A percentile compares a stretch with the other conserved stretches of the same genome.
phyloP scores from a whole-genome alignment of 2,113 vertebrate species.

The Cinclus cinclus region DNA sequence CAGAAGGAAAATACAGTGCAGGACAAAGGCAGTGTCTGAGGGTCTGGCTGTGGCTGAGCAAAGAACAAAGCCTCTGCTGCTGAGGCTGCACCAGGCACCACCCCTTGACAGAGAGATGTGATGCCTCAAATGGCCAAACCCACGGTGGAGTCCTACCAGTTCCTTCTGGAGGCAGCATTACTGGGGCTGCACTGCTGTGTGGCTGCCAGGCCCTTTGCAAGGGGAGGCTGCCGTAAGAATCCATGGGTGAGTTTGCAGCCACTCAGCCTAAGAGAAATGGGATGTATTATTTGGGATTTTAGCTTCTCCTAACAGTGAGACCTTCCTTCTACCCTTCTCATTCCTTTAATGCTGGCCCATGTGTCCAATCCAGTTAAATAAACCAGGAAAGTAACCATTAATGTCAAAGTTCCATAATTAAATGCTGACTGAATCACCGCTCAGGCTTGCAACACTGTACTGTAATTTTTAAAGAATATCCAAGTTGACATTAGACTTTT shows the following conservation, averaged over 20 bases:
- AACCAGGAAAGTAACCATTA: constrained; percentile 44
- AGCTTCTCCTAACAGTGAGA: background rate
- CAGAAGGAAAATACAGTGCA: background rate
- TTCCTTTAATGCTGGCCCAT: constrained; percentile 13
- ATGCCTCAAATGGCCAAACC: background rate
- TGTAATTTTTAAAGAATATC: constrained; percentile 70
- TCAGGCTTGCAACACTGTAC: constrained; percentile 24
- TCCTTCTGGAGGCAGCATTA: background rate
- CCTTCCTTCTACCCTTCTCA: background rate
- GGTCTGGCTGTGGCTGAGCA: constrained; percentile 13
- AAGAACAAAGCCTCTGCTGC: background rate
- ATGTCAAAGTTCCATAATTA: constrained; percentile 56
- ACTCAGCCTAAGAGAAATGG: background rate
- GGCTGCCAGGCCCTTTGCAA: background rate
- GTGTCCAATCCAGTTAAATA: constrained; percentile 48
- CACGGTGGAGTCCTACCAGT: background rate
- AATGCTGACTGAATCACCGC: constrained; percentile 19
- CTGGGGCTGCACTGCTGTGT: accelerated
- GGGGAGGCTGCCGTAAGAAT: background rate
- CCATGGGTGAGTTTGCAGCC: background rate
- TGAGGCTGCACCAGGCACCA: background rate
- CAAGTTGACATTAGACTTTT: constrained; percentile 66
- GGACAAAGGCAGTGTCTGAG: background rate
- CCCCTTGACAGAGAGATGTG: background rate
- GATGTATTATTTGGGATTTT: background rate